Conservation (phyloP, 2,797 vertebrate genomes). For the Gila robusta region DNA sequence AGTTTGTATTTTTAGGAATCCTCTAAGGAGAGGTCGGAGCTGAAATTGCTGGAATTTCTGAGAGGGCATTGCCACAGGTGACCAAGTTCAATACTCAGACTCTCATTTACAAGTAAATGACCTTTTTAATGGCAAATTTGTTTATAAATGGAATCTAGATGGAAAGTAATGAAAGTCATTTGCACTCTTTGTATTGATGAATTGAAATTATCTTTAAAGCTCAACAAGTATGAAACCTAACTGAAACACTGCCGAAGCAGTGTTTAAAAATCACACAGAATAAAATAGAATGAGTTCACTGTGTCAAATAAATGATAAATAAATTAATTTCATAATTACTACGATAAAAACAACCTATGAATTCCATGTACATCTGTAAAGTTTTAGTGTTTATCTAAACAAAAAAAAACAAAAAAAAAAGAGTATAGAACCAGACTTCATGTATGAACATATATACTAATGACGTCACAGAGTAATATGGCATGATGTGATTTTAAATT, state of each 20-base stretch:
- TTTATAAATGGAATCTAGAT: conserved; percentile 24
- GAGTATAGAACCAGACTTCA: too few relatives aligned
- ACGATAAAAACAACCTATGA: not conserved
- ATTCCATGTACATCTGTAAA: not conserved
- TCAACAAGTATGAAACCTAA: not conserved
- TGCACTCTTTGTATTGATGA: conserved; percentile 7
- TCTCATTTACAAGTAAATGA: conserved; percentile 35
- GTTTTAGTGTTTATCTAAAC: not conserved
- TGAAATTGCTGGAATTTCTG: not conserved
- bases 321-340: not conserved
- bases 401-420: not conserved
- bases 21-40: not conserved
- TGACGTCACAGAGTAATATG: too few relatives aligned
- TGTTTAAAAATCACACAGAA: conserved; percentile 3
- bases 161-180: conserved; percentile 7
- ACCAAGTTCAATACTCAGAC: conserved; percentile 19
- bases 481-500: not conserved
- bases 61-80: not conserved
- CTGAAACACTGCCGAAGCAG: not conserved
- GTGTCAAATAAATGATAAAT: not conserved
- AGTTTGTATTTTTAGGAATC: not conserved
- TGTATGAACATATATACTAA: not conserved
- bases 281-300: not conserved
- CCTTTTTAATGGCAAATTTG: conserved; percentile 21
- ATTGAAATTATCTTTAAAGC: not conserved